These are phyloP conservation scores for Monarcha castaneiventris DNA, from an alignment of 2,113 vertebrate genomes.

Conservation along the genomic window DNA sequence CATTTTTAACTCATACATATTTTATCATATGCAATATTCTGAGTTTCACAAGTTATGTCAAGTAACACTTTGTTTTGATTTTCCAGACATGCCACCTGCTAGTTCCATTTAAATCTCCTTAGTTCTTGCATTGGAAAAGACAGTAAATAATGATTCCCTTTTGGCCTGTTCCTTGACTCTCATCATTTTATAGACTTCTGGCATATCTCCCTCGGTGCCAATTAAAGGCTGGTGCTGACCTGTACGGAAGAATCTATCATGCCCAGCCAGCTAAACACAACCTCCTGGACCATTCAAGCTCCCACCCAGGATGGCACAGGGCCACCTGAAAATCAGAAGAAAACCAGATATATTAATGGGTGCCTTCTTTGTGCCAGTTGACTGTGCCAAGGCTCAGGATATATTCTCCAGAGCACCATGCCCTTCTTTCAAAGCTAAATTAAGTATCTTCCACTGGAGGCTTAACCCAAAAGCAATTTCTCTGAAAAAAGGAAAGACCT, in stretches of 20 bases:
- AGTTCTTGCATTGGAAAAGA: background rate
- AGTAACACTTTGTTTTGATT: background rate
- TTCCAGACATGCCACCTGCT: background rate
- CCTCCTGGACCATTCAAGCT: fast-evolving
- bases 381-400: background rate
- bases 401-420: background rate
- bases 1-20: background rate
- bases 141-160: background rate
- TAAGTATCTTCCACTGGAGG: background rate
- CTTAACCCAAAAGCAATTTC: background rate
- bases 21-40: background rate
- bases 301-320: background rate
- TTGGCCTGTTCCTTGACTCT: background rate
- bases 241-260: background rate
- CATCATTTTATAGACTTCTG: background rate
- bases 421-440: background rate
- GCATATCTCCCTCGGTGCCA: background rate
- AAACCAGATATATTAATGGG: background rate
- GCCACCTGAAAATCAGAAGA: background rate
- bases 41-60: background rate
- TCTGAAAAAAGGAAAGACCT: background rate
- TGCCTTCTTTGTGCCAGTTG: background rate
- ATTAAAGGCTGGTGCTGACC: background rate
- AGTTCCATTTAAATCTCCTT: background rate
- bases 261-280: background rate